Evolutionary conservation across 2,797 vertebrate species (phyloP), one percentile per base, ranked within the genome.

Genomic region (Melanotaenia trifasciata): DNA sequence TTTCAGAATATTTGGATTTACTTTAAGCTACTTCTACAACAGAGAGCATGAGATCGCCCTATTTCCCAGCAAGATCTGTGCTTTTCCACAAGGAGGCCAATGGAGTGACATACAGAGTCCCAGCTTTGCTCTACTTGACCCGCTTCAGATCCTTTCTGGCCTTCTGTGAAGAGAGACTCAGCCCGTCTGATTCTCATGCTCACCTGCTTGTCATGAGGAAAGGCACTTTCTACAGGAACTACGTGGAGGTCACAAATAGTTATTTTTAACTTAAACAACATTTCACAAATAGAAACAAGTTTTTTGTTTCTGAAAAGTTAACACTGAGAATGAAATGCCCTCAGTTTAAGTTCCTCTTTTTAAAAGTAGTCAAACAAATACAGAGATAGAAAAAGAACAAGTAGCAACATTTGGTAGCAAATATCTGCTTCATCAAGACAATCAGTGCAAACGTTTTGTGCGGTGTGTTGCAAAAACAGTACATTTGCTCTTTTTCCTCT

Each of bases 131-230:
- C 58, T 95, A 95, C 47, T 83, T 98, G 83, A 87, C 94, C 11
- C 90, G 89, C 0, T 92, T 90, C 70, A 90, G 92, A 60, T 94
- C 92, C 38, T 94, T 99, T 76, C 88, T 99, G 91, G 96, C 97
- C 0, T 98, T 99, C 10, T 97, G 97, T 0, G 98, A 99, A 85
- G 96, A 98, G 92, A 92, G 98, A 14, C 93, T 97, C 57, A 96
- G 95, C 24, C 93, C 95, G 0, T 94, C 95, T 0, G 97, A 99
- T 38, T 91, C 96, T 20, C 95, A 98, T 6, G 97, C 97, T 64
- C 96, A 98, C 83, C 92, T 98, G 79, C 94, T 99, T 78, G 96
- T 97, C 70, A 90, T 98, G 91, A 95, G 96, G 80, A 95, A 94
- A 0, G 97, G 98, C 22, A 87, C 81, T 0, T 94, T 97, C 91